Conservation (phyloP, 2,113 vertebrate species). For the Cochlearius cochlearius region DNA sequence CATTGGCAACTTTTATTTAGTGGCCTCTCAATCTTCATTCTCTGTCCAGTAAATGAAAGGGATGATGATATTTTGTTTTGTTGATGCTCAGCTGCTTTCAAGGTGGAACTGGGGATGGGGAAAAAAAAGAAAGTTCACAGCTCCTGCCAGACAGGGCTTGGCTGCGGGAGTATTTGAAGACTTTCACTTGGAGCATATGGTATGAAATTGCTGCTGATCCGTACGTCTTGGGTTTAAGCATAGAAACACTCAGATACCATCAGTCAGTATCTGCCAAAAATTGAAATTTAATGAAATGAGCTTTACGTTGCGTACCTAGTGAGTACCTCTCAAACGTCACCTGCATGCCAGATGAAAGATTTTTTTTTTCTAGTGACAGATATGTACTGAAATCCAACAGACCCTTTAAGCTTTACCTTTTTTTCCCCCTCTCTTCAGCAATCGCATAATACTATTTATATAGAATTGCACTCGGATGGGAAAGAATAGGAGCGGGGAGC, state of each 20-base stretch:
- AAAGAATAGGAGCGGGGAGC: background rate
- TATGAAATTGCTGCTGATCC: constrained; percentile 38
- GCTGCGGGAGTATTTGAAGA: constrained; percentile 40
- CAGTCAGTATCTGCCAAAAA: constrained; percentile 53
- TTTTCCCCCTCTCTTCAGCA: constrained; percentile 1
- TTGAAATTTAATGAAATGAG: constrained; percentile 50
- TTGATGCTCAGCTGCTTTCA: constrained; percentile 65
- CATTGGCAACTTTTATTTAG: constrained; percentile 37
- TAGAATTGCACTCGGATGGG: background rate
- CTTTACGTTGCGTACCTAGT: constrained; percentile 37
- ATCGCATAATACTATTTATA: constrained; percentile 28
- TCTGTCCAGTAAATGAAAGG: constrained; percentile 24
- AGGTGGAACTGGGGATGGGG: constrained; percentile 14
- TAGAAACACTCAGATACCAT: constrained; percentile 6
- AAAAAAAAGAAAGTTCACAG: background rate
- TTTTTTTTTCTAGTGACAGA: background rate
- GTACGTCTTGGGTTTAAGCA: constrained; percentile 47
- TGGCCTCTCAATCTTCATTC: background rate
- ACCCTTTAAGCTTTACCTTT: constrained; percentile 34
- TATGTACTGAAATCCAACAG: constrained; percentile 21
- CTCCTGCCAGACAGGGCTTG: constrained; percentile 31
- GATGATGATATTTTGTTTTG: constrained; percentile 50
- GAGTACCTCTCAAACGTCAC: constrained; percentile 47
- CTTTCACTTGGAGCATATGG: constrained; percentile 13
- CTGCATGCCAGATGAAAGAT: background rate